Evolutionary conservation across 2,888 invertebrate species (phyloP), one percentile per base, ranked within the genome.

Genomic region (Rotaria socialis): DNA sequence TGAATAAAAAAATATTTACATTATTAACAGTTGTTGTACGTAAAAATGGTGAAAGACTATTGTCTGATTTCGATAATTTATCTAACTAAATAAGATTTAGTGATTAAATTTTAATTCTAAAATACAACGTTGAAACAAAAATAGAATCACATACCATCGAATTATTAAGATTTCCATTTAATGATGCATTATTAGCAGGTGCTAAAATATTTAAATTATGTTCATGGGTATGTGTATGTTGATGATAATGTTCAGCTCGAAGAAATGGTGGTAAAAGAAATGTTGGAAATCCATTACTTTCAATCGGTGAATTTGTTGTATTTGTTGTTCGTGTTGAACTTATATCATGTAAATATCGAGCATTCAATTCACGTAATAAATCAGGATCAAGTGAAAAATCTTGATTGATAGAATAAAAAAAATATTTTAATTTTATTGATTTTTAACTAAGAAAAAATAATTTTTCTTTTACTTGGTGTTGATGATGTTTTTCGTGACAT

Each of bases 191-290:
- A 41, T 67, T 67, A 19, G 80, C 11, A 11, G 80, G 80, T 47
- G 80, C 47, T 47, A 80, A 47, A 47, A 80, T 80, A n/a, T 80
- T 80, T 80, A 80, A 80, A 80, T 80, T 80, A 80, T 80, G 80
- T 80, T 80, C 80, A 80, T 80, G 80, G n/a, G 80, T 80, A 47
- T 80, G 80, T 80, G 80, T 80, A 47, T 80, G 80, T 80, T 80
- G 80, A 47, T 80, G 80, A 80, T 80, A 80, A 80, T 80, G 80
- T 80, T 80, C 80, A n/a, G 80, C 80, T 47, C 80, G 80, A 80
- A 80, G 80, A 80, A 47, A 80, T n/a, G 80, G 80, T 47, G 80
- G 47, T 80, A 80, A 16, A 10, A 80, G 47, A 43, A 47, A 80
- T 47, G 80, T n/a, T 47, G 43, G 47, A 67, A 67, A 35, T 19